phyloP scores from a whole-genome alignment of 2,113 vertebrate genomes.

The Thunnus thynnus region DNA sequence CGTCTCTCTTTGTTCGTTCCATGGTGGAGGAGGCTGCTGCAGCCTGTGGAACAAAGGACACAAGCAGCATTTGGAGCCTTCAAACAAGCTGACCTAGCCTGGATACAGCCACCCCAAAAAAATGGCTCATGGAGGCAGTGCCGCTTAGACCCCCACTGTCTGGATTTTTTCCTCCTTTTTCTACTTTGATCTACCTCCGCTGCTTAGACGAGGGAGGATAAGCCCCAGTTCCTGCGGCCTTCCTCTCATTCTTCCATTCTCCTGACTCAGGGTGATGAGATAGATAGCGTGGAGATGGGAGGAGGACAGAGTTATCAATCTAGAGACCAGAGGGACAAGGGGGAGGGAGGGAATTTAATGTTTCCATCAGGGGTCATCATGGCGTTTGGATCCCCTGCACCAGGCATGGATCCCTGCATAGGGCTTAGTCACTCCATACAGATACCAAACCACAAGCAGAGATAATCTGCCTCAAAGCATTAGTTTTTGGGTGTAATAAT shows the following conservation, averaged over 20 bases:
- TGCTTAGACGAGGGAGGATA: conserved; percentile 42
- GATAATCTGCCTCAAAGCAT: conserved; percentile 13
- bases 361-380: conserved; percentile 2
- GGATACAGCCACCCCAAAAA: conserved; percentile 47
- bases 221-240: conserved; percentile 26
- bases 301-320: conserved; percentile 30
- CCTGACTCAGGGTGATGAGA: conserved; percentile 22
- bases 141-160: conserved; percentile 26
- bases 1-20: conserved; percentile 78
- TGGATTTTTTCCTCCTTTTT: conserved; percentile 27
- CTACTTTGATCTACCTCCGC: conserved; percentile 52
- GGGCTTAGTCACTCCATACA: not conserved
- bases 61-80: conserved; percentile 59
- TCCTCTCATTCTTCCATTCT: not conserved
- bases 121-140: conserved; percentile 12
- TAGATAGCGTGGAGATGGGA: conserved; percentile 1
- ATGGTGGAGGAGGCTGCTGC: conserved; percentile 60
- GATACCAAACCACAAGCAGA: conserved; percentile 10
- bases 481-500: not conserved
- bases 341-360: conserved; percentile 15
- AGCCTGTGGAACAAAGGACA: conserved; percentile 72
- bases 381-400: conserved; percentile 6
- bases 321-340: not conserved
- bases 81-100: conserved; percentile 58
- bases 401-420: not conserved